Evolutionary conservation across 2,113 vertebrate genomes (phyloP).

Genomic region (Phaethornis superciliosus): DNA sequence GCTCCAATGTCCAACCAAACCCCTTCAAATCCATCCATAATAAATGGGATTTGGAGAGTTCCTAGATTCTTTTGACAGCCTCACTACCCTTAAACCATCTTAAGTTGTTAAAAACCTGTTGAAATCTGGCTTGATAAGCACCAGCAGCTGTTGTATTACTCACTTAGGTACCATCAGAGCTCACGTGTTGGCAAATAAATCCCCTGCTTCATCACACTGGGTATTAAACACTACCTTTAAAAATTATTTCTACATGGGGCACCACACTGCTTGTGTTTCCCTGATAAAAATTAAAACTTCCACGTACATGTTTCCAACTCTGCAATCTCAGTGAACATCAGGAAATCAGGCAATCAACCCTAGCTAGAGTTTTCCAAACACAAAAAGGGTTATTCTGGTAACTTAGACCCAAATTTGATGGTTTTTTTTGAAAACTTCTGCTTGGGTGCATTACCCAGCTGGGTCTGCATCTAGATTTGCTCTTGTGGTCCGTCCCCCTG

Average conservation of each 20-base stretch:
- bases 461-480: not conserved
- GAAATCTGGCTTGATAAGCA: not conserved
- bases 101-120: not conserved
- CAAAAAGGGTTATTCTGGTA: not conserved
- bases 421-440: not conserved
- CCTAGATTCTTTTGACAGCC: not conserved
- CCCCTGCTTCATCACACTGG: not conserved
- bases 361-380: fast-evolving
- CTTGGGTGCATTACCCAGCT: fast-evolving
- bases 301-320: not conserved
- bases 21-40: fast-evolving
- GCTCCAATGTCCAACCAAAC: not conserved
- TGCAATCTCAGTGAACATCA: fast-evolving
- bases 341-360: not conserved
- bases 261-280: not conserved
- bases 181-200: fast-evolving
- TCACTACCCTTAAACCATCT: not conserved
- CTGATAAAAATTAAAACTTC: not conserved
- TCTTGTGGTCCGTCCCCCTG: not conserved
- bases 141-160: fast-evolving
- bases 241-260: too few relatives aligned
- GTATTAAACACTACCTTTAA: not conserved
- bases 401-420: too few relatives aligned
- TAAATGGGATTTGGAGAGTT: not conserved
- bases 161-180: not conserved